Conservation (phyloP, 1,140 invertebrate species). For the Drosophila kurseongensis region DNA sequence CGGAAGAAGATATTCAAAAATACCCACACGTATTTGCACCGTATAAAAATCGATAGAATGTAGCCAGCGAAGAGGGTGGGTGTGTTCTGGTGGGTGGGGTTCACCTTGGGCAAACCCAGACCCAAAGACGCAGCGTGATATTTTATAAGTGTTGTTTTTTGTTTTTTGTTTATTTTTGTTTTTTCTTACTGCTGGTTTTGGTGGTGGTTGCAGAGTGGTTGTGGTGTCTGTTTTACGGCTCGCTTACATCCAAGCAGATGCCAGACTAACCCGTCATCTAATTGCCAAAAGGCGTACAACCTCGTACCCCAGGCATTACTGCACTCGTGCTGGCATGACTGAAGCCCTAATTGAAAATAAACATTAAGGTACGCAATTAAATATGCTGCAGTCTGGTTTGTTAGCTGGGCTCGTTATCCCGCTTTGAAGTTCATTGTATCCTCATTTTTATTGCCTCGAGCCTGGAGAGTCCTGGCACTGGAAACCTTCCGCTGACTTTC, state of each 20-base stretch:
- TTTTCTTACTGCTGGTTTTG: constrained; percentile 33
- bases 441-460: constrained; percentile 27
- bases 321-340: constrained; percentile 34
- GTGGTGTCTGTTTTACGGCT: constrained; percentile 67
- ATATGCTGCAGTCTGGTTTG: constrained; percentile 28
- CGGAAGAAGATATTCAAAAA: constrained; percentile 40
- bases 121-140: constrained; percentile 68
- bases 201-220: constrained; percentile 40
- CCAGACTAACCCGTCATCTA: constrained; percentile 70
- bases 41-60: constrained; percentile 76
- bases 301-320: constrained; percentile 15
- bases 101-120: constrained; percentile 70
- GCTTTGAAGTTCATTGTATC: constrained; percentile 41
- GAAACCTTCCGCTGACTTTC: constrained; percentile 32
- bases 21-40: constrained; percentile 23
- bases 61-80: constrained; percentile 43
- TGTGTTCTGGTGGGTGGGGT: background rate
- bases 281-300: constrained; percentile 71
- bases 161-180: constrained; percentile 9
- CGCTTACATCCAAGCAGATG: constrained; percentile 70
- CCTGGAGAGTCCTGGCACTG: constrained; percentile 2
- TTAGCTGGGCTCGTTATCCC: constrained; percentile 17
- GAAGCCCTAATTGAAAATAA: constrained; percentile 78
- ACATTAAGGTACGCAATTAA: constrained; percentile 63
- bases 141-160: constrained; percentile 70